phyloP scores from a whole-genome alignment of 2,113 vertebrate genomes.

The Antennarius striatus region DNA sequence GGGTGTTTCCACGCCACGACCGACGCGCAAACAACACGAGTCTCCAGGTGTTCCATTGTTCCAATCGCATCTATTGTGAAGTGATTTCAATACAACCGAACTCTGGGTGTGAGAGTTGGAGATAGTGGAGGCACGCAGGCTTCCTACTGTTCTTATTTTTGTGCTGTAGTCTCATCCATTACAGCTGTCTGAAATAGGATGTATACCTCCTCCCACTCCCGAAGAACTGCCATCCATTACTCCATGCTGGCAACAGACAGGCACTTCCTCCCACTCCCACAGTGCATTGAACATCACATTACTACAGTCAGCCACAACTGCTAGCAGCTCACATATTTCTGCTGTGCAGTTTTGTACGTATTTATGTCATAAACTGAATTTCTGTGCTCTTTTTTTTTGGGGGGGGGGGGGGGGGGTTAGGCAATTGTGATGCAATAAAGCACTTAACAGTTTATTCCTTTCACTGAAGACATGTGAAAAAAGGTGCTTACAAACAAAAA shows the following conservation, averaged over 20 bases:
- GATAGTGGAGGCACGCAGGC: conserved; percentile 57
- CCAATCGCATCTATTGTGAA: conserved; percentile 50
- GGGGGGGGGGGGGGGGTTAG: conserved; percentile 25
- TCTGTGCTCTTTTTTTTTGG: conserved; percentile 32
- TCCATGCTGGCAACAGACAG: conserved; percentile 67
- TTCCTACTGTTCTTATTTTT: conserved; percentile 64
- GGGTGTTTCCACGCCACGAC: conserved; percentile 6
- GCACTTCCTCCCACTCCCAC: conserved; percentile 73
- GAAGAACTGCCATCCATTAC: conserved; percentile 76
- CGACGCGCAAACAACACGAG: conserved; percentile 32
- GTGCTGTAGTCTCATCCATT: conserved; percentile 74
- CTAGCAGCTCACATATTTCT: conserved; percentile 44
- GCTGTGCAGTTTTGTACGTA: conserved; percentile 42
- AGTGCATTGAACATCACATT: conserved; percentile 68
- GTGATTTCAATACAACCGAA: conserved; percentile 54
- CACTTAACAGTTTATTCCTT: conserved; percentile 34
- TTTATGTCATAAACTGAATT: conserved; percentile 46
- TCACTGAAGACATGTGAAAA: conserved; percentile 25
- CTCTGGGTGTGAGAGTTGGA: conserved; percentile 52
- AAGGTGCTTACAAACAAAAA: conserved; percentile 40
- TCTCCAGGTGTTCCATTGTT: conserved; percentile 71
- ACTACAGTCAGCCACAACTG: conserved; percentile 52
- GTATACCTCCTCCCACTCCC: conserved; percentile 73
- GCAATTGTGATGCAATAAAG: conserved; percentile 48
- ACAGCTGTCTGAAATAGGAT: conserved; percentile 76